Evolutionary conservation across 2,113 vertebrate genomes (phyloP).

Genomic region (Apistogramma diplotaenia): DNA sequence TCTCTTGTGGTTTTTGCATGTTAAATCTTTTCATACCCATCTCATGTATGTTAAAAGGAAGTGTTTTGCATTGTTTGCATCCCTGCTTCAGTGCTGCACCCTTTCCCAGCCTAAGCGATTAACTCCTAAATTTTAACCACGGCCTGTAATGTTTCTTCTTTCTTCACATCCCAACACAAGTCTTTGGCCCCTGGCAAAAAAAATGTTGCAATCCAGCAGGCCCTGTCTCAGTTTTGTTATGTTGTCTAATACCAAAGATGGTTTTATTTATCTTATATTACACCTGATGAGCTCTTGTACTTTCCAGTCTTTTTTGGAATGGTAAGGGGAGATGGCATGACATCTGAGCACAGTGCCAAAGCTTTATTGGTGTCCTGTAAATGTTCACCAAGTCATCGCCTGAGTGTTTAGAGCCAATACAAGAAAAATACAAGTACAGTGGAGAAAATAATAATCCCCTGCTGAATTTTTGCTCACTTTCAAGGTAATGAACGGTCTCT

Average conservation of each 20-base stretch:
- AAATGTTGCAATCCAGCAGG: background rate
- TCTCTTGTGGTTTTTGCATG: background rate
- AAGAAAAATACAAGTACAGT: too few relatives aligned
- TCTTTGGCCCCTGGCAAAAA: background rate
- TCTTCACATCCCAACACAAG: background rate
- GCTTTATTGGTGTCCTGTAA: too few relatives aligned
- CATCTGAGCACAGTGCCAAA: too few relatives aligned
- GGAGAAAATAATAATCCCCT: too few relatives aligned
- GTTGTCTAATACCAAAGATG: background rate
- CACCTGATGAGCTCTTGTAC: background rate
- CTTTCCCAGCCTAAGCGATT: background rate
- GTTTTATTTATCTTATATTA: background rate
- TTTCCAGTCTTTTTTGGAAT: too few relatives aligned
- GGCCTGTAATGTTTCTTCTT: background rate
- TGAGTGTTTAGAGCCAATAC: too few relatives aligned
- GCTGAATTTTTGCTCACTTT: too few relatives aligned
- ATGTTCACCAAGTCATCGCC: too few relatives aligned
- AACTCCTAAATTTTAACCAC: background rate
- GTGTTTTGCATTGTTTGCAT: background rate
- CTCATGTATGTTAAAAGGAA: background rate
- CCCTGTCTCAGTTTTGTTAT: background rate
- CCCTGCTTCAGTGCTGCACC: background rate
- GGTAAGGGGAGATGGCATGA: too few relatives aligned
- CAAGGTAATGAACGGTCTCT: too few relatives aligned
- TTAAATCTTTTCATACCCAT: background rate